A percentile compares a stretch with the other conserved stretches of the same genome.
phyloP scores from a whole-genome alignment of 2,797 vertebrate genomes.

The Sebastes vulpes region DNA sequence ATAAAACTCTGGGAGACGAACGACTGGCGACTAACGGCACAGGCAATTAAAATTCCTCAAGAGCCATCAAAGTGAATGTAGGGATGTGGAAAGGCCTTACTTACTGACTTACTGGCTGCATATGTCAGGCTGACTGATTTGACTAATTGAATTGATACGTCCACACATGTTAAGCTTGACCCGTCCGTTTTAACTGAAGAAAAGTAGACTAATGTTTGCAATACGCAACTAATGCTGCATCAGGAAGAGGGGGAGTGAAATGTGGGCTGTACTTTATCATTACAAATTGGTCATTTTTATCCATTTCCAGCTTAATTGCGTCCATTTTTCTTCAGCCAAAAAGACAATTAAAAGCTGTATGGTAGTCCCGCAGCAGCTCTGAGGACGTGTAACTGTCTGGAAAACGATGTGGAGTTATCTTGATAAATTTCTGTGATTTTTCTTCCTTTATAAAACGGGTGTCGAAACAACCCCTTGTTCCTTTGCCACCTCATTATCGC shows the following conservation, averaged over 20 bases:
- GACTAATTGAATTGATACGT: background rate
- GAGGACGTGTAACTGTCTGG: constrained; percentile 2
- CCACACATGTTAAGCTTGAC: background rate
- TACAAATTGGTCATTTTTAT: constrained; percentile 49
- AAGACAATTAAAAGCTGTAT: constrained; percentile 25
- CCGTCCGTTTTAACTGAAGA: constrained; percentile 11
- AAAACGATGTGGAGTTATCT: background rate
- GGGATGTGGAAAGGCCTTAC: constrained; percentile 12
- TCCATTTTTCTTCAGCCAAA: constrained; percentile 43
- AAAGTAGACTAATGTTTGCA: background rate
- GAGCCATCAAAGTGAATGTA: constrained; percentile 41
- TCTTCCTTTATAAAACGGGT: constrained; percentile 9
- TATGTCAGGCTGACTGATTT: background rate
- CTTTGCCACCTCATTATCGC: constrained; percentile 39
- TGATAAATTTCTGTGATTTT: constrained; percentile 27
- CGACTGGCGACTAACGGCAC: constrained; percentile 11
- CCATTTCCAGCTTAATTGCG: constrained; percentile 41
- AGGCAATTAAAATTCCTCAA: constrained; percentile 57
- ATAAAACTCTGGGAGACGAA: constrained; percentile 17
- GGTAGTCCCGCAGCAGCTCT: constrained; percentile 12
- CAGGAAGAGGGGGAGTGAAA: constrained; percentile 13
- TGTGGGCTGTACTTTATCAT: constrained; percentile 15
- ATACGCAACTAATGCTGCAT: constrained; percentile 3
- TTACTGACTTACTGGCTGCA: constrained; percentile 18
- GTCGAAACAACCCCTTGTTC: constrained; percentile 19